Evolutionary conservation across 1,140 invertebrate genomes (phyloP).

Genomic region (Drosophila azteca): DNA sequence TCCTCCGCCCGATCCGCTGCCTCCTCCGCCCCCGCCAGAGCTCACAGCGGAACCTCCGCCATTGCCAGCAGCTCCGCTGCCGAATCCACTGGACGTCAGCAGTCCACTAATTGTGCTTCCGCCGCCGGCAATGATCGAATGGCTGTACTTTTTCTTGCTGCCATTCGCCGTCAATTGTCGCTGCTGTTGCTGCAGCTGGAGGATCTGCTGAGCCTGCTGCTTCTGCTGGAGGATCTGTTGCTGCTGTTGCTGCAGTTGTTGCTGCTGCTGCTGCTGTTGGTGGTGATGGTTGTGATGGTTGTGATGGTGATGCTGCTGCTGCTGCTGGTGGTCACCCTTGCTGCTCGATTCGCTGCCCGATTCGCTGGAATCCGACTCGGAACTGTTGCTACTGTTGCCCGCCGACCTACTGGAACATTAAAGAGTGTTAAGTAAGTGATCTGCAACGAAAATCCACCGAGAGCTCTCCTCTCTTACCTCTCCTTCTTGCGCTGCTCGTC

Average conservation of each 20-base stretch:
- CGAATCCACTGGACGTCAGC: slow-evolving; percentile 62
- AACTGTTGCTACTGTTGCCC: slow-evolving; percentile 83
- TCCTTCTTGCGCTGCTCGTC: slow-evolving; percentile 85
- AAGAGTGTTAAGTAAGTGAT: background rate
- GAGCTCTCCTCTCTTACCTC: slow-evolving; percentile 42
- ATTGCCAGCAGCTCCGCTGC: slow-evolving; percentile 7
- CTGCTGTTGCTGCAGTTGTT: slow-evolving; percentile 41
- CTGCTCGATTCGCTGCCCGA: slow-evolving; percentile 79
- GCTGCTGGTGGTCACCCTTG: slow-evolving; percentile 63
- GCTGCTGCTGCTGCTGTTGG: slow-evolving; percentile 37
- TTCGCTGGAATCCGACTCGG: slow-evolving; percentile 78
- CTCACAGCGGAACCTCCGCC: slow-evolving; percentile 8
- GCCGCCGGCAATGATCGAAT: slow-evolving; percentile 68
- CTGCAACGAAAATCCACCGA: background rate
- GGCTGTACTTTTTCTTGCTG: slow-evolving; percentile 66
- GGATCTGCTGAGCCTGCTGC: slow-evolving; percentile 15
- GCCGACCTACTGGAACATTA: slow-evolving; percentile 52
- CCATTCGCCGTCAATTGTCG: slow-evolving; percentile 45
- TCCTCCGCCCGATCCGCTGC: slow-evolving; percentile 28
- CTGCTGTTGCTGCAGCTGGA: slow-evolving; percentile 12
- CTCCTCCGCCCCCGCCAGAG: background rate
- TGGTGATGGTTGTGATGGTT: slow-evolving; percentile 27
- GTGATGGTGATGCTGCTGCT: slow-evolving; percentile 42
- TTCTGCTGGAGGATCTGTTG: slow-evolving; percentile 45
- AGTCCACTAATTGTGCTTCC: slow-evolving; percentile 66